A percentile compares a stretch with the other conserved stretches of the same genome.
Conservation (phyloP, 2,113 vertebrate species). For the Oryzias celebensis region DNA sequence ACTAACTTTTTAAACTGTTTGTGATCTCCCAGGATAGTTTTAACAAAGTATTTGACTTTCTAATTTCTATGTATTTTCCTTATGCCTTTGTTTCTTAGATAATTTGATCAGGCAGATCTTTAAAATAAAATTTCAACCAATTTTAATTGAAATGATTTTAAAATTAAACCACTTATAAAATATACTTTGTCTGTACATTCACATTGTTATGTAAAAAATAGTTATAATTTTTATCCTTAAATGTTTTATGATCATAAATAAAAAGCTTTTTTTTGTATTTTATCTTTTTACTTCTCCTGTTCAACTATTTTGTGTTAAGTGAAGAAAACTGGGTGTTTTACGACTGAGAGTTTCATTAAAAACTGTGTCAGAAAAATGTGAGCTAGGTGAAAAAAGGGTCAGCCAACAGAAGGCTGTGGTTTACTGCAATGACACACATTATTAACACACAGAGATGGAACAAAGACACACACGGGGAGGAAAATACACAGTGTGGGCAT, state of each 20-base stretch:
- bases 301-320: not conserved
- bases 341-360: not conserved
- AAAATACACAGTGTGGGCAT: slow-evolving; percentile 45
- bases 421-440: slow-evolving; percentile 18
- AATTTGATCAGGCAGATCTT: too few species aligned
- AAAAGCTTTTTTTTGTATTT: not conserved
- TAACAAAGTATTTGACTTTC: not conserved
- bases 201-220: too few species aligned
- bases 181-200: too few species aligned
- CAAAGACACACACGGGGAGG: slow-evolving; percentile 12
- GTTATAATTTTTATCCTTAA: too few species aligned
- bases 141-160: too few species aligned
- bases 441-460: slow-evolving; percentile 11
- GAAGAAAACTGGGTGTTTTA: slow-evolving; percentile 1
- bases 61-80: too few species aligned
- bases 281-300: not conserved
- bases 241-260: not conserved
- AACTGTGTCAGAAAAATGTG: not conserved
- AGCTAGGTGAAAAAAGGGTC: slow-evolving; percentile 6
- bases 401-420: slow-evolving; percentile 8
- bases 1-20: too few species aligned
- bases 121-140: too few species aligned
- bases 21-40: not conserved
- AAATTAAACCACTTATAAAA: too few species aligned
- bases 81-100: too few species aligned